Evolutionary conservation across 2,888 invertebrate species (phyloP).

Genomic region (Calliopum simillimum): DNA sequence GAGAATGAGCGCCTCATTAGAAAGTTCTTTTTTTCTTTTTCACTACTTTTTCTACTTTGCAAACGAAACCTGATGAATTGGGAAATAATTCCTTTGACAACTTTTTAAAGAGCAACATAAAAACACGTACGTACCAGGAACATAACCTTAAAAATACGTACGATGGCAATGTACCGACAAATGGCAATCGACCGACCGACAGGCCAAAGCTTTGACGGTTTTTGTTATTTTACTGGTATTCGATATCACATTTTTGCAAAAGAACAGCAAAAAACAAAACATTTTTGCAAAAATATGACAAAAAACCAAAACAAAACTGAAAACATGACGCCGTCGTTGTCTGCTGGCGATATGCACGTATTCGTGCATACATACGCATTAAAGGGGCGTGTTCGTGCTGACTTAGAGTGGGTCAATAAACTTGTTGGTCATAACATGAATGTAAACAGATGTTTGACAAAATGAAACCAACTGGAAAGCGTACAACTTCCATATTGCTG

Average conservation of each 20-base stretch:
- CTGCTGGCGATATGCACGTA: neutral
- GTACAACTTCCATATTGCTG: neutral
- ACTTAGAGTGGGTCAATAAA: slow-evolving; percentile 21
- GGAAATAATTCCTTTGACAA: slow-evolving; percentile 66
- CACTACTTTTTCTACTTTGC: slow-evolving; percentile 23
- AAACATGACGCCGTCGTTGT: too few relatives aligned
- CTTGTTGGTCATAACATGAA: neutral
- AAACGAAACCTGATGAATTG: slow-evolving; percentile 66
- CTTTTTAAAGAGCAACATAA: slow-evolving; percentile 51
- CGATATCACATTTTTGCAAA: neutral
- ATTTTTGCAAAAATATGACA: too few relatives aligned
- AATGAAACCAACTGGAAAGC: neutral
- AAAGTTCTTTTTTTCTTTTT: slow-evolving; percentile 15
- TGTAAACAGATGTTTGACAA: slow-evolving; percentile 18
- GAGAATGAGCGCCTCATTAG: slow-evolving; percentile 20
- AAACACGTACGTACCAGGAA: slow-evolving; percentile 44
- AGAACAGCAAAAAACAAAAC: neutral
- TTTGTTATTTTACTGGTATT: slow-evolving; percentile 7
- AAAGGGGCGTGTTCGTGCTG: slow-evolving; percentile 15
- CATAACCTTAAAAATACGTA: slow-evolving; percentile 18
- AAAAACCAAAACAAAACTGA: too few relatives aligned
- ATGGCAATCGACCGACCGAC: neutral
- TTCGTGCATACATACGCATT: too few relatives aligned
- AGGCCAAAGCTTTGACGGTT: slow-evolving; percentile 28
- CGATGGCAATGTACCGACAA: slow-evolving; percentile 2